Base-by-base conservation (phyloP, 2,113 vertebrate species). In the Hassar affinis region DNA sequence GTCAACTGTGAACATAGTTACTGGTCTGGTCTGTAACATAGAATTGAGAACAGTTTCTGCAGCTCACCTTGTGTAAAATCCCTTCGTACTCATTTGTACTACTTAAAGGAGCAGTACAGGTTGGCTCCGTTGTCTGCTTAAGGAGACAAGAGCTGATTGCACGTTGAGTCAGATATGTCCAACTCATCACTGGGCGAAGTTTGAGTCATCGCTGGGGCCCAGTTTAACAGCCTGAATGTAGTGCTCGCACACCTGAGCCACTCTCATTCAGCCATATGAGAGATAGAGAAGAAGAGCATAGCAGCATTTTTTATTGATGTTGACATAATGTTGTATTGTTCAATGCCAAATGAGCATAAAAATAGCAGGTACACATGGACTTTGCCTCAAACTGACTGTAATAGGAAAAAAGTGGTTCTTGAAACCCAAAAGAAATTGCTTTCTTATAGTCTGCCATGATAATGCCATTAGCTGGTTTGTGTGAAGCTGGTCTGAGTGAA, bases 371-470 rank as follows among this genome's bases (percentile, higher is more conserved):
- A 22, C 10, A 15, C 59, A 35, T 0, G 27, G 59, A 52, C 45
- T 51, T 90, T 91, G 95, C 95, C 92, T 92, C 91, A 91, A 95
- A 95, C 54, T 95, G 95, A 54, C 90, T 91, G 81, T 95, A 93
- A 81, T 90, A 87, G 81, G 95, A 14, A 92, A 86, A 94, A 95
- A 79, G 38, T 94, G 87, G 89, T 95, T 96, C 84, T 92, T 94
- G 89, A 93, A 94, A 71, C 94, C 93, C 82, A 95, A 93, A 45
- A 51, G 90, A 87, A 87, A 95, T 92, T 17, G 95, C 94, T 49
- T 88, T 87, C 85, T 95, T 92, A 78, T 95, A 95, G 89, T 96
- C 94, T 72, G 64, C 92, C 92, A 95, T 95, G 27, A 94, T 94
- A 71, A 86, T 94, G 45, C 90, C 85, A 76, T 88, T 71, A 84